Evolutionary conservation across 2,888 invertebrate genomes (phyloP).

Genomic region (Tubiluchus corallicola): DNA sequence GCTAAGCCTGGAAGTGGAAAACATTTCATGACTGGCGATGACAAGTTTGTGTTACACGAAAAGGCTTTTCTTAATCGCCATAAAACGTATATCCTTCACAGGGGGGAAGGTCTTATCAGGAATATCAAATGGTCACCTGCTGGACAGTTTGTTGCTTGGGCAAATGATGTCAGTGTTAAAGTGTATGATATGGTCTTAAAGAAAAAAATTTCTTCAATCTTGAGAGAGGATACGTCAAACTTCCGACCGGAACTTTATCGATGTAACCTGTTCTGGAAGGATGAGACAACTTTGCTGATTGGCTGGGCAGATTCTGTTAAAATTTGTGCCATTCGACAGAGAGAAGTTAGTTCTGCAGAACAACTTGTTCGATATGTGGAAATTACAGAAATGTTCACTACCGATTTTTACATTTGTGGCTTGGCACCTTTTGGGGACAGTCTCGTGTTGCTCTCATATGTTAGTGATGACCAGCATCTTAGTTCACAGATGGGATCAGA

Average conservation of each 20-base stretch:
- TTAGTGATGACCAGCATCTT: constrained; percentile 53
- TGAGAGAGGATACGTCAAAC: constrained; percentile 44
- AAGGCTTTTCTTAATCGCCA: constrained; percentile 58
- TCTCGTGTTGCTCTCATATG: constrained; percentile 31
- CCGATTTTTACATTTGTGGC: constrained; percentile 71
- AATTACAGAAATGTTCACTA: constrained; percentile 63
- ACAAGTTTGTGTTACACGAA: constrained; percentile 56
- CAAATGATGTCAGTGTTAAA: constrained; percentile 66
- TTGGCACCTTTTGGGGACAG: constrained; percentile 44
- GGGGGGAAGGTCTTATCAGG: constrained; percentile 51
- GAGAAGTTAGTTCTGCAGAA: too few relatives aligned
- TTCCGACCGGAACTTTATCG: constrained; percentile 38
- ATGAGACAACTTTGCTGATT: constrained; percentile 50
- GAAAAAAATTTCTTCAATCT: constrained; percentile 67
- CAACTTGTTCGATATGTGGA: too few relatives aligned
- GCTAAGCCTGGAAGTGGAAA: constrained; percentile 52
- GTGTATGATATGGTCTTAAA: constrained; percentile 69
- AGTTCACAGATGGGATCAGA: too few relatives aligned
- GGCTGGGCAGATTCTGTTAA: constrained; percentile 87
- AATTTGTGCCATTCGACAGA: constrained; percentile 66
- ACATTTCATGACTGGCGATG: constrained; percentile 58
- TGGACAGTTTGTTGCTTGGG: constrained; percentile 75
- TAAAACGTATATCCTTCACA: constrained; percentile 50
- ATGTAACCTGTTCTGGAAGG: constrained; percentile 78
- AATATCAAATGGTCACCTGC: constrained; percentile 74